These are phyloP conservation scores for Lysandra bellargus DNA, from an alignment of 2,888 invertebrate species.

Conservation along the genomic window DNA sequence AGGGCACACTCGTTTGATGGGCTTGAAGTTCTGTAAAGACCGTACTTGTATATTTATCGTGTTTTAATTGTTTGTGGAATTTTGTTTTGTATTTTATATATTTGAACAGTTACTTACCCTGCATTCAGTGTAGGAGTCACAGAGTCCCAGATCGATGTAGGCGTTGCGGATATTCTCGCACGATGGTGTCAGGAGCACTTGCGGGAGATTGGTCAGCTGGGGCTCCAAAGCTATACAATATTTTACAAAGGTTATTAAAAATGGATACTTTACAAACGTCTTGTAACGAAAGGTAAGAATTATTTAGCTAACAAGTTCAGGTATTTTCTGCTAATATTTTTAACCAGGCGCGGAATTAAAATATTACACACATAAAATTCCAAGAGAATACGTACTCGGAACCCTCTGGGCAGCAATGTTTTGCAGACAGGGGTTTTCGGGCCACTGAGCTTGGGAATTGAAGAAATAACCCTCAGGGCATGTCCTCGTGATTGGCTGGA, in stretches of 20 bases:
- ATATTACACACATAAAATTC: background rate
- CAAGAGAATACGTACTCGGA: background rate
- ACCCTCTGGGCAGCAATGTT: slow-evolving; percentile 5
- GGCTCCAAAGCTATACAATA: slow-evolving; percentile 13
- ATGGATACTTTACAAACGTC: too few species aligned
- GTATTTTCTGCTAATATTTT: background rate
- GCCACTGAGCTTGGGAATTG: slow-evolving; percentile 12
- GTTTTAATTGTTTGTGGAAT: too few species aligned
- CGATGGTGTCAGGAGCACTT: background rate
- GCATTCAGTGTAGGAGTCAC: slow-evolving; percentile 86
- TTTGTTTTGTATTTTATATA: background rate
- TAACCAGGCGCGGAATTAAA: background rate
- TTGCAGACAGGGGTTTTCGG: slow-evolving; percentile 1
- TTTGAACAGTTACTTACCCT: slow-evolving; percentile 54
- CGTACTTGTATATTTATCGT: background rate
- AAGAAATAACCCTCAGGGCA: slow-evolving; percentile 12
- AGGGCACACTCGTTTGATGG: slow-evolving; percentile 85
- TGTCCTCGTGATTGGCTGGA: slow-evolving; percentile 17
- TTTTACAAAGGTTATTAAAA: background rate
- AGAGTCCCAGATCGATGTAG: slow-evolving; percentile 82
- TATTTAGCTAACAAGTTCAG: background rate
- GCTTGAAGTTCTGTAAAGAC: slow-evolving; percentile 80
- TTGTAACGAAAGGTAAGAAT: background rate
- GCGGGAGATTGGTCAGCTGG: background rate
- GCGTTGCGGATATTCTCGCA: slow-evolving; percentile 67